Base-by-base conservation (phyloP, 2,113 vertebrate species). In the Crocuta crocuta region DNA sequence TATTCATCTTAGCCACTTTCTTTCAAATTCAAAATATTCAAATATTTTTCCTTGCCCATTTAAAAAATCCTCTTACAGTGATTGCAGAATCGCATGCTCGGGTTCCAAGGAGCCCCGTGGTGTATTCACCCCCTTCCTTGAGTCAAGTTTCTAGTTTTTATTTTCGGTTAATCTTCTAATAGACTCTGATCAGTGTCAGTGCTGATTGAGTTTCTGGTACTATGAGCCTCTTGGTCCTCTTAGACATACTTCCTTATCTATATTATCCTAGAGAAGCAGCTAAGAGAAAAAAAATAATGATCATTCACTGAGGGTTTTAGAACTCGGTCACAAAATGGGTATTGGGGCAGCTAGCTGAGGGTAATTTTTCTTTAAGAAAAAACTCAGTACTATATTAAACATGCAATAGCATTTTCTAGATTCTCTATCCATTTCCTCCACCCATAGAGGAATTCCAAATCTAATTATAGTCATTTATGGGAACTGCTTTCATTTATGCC, bases 381-480 rank as follows among this genome's bases (percentile, higher is more conserved):
- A 95, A 35, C 5, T 68, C 55, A 43, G 19, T 55, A 48, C 31
- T 79, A 15, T 58, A 33, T 85, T 63, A 81, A 92, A 74, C 73
- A 78, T 43, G 45, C 70, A 48, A 71, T 78, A 86, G 61, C 68
- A 50, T 84, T 87, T 95, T 74, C 74, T 83, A 65, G 81, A 79
- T 35, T 85, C 71, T 95, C 58, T 66, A 15, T 13, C 85, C 76
- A 23, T 92, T 92, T 89, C 76, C 65, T 81, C 73, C 63, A 84
- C 23, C 43, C 73, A 11, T 53, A 63, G 95, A 97, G 88, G n/a
- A 70, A 92, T 93, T 94, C 94, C 79, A 84, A 68, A 90, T 90
- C 88, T 97, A 92, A 96, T 97, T 93, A 95, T 28, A 73, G 93
- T 39, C 87, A 83, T 83, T 97, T 82, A 58, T 91, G 68, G 65